phyloP scores from a whole-genome alignment of 2,797 vertebrate species.

The Scolopax rusticola region DNA sequence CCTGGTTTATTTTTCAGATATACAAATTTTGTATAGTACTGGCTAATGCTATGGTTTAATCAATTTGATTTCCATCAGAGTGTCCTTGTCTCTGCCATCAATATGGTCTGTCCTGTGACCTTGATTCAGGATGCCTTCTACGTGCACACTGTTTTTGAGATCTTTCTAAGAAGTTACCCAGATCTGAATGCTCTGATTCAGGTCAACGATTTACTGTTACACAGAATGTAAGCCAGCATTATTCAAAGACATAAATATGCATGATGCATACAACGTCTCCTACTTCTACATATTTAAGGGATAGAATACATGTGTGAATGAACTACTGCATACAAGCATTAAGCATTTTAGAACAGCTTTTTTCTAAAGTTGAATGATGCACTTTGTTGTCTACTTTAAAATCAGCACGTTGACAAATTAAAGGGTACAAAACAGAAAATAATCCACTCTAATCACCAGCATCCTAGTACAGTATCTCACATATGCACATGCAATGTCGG shows the following conservation, averaged over 20 bases:
- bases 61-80: background rate
- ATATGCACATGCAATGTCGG: background rate
- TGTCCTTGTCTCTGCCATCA: background rate
- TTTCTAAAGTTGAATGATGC: background rate
- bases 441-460: background rate
- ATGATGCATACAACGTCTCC: background rate
- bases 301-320: background rate
- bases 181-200: background rate
- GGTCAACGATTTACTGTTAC: background rate
- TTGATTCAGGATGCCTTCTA: background rate
- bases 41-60: background rate
- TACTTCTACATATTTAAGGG: background rate
- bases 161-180: background rate
- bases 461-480: background rate
- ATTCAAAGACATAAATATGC: background rate
- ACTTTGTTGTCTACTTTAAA: background rate
- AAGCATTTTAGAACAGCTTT: background rate
- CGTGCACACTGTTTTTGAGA: background rate
- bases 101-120: accelerated
- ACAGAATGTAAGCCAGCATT: background rate
- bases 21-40: background rate
- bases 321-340: background rate
- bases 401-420: background rate
- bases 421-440: background rate
- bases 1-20: background rate